phyloP scores from a whole-genome alignment of 2,113 vertebrate species.

The Salvelinus fontinalis region DNA sequence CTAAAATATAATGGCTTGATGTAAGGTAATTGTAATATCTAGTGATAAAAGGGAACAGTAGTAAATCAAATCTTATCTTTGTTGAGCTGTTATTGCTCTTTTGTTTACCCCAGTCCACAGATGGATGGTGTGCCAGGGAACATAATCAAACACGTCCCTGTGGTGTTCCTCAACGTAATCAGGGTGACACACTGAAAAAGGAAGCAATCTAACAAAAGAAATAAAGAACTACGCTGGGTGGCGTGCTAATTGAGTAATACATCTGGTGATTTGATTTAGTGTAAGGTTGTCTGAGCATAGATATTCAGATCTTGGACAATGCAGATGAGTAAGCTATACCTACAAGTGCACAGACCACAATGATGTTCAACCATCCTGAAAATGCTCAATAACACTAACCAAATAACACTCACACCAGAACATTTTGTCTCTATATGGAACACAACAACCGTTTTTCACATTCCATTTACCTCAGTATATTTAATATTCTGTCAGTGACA shows the following conservation, averaged over 20 bases:
- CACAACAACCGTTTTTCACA: too few relatives aligned
- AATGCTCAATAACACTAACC: neutral
- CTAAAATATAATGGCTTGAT: conserved; percentile 7
- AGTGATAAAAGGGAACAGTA: conserved; percentile 18
- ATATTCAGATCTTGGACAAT: too few relatives aligned
- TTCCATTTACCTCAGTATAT: too few relatives aligned
- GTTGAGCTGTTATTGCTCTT: conserved; percentile 19
- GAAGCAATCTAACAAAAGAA: neutral
- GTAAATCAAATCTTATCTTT: conserved; percentile 27
- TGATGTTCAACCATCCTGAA: too few relatives aligned
- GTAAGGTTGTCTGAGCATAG: neutral
- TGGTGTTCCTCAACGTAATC: conserved; percentile 14
- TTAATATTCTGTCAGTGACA: too few relatives aligned
- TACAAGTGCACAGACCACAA: too few relatives aligned
- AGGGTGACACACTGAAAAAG: conserved; percentile 7
- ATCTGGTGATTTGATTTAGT: conserved; percentile 9
- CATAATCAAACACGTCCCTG: conserved; percentile 4
- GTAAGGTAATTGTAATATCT: conserved; percentile 17
- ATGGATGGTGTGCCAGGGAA: conserved; percentile 20
- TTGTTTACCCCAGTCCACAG: conserved; percentile 13
- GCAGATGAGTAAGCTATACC: too few relatives aligned
- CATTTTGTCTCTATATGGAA: too few relatives aligned
- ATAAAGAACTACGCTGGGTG: neutral
- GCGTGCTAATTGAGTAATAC: conserved; percentile 18
- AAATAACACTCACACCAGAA: too few relatives aligned